Percentiles rank a stretch among this genome's conserved stretches.
phyloP scores from a whole-genome alignment of 1,140 invertebrate genomes.

The Idris sp. region DNA sequence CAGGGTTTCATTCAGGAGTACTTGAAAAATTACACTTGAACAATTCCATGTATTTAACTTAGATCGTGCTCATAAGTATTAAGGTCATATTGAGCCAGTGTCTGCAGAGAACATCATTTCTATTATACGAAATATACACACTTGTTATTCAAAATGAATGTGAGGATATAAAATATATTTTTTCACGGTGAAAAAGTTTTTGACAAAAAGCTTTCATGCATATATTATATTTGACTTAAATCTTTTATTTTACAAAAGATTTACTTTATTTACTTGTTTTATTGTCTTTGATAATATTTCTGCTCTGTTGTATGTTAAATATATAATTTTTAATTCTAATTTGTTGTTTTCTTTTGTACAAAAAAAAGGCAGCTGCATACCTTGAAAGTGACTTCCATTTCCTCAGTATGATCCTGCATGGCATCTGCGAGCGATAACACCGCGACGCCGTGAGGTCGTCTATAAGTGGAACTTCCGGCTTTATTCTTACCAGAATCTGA shows the following conservation, averaged over 20 bases:
- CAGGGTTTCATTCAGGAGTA: background rate
- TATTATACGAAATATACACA: background rate
- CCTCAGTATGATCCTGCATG: constrained; percentile 81
- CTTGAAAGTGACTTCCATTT: constrained; percentile 85
- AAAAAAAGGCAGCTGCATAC: too few relatives aligned
- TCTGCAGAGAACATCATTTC: background rate
- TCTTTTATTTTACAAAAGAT: too few relatives aligned
- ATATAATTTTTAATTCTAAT: too few relatives aligned
- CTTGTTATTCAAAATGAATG: background rate
- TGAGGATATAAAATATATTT: too few relatives aligned
- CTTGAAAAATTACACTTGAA: constrained; percentile 1
- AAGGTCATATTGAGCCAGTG: constrained; percentile 5
- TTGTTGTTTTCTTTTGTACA: too few relatives aligned
- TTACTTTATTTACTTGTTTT: too few relatives aligned
- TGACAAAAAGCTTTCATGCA: too few relatives aligned
- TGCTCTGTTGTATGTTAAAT: too few relatives aligned
- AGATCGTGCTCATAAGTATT: constrained; percentile 8
- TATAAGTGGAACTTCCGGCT: constrained; percentile 80
- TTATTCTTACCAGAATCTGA: constrained; percentile 88
- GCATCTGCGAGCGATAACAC: constrained; percentile 84
- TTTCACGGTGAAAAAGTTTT: too few relatives aligned
- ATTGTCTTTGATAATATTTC: too few relatives aligned
- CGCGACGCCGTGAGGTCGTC: constrained; percentile 90
- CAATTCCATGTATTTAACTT: constrained; percentile 11
- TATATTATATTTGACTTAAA: too few relatives aligned